Base-by-base conservation (phyloP, 2,113 vertebrate species). In the Brachyhypopomus gauderio region DNA sequence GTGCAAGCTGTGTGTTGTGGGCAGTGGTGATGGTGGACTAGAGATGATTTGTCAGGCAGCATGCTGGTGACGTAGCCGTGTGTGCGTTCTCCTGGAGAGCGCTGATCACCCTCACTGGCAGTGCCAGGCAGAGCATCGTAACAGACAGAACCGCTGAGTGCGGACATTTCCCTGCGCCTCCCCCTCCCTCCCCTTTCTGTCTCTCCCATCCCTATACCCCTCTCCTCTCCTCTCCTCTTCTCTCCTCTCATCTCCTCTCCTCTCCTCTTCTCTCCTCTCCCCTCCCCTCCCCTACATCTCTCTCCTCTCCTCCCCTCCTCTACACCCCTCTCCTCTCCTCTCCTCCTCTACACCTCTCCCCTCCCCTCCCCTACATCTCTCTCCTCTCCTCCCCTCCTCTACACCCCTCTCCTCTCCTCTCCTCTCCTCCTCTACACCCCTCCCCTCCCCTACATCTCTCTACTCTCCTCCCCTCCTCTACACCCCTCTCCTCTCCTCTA, bases 71-170 rank as follows among this genome's bases (percentile, higher is more conserved):
- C 45, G 12, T 52, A 52, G 45, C 3, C 22, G 9, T 70, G 4
- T 45, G 36, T 22, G 36, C 9, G 22, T 67, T 67, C 11, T 36
- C 19, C 30, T 30, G 27, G 45, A 30, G 30, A 30, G 12, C 60
- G 73, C 16, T 55, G 76, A 25, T 36, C 36, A 48, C 8, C 23
- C 62, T 30, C 17, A 60, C 27, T 60, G 22, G n/a, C 34, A 48
- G 36, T 73, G 22, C 14, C 66, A 56, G 78, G 38, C 22, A 85
- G 86, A 79, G 87, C 87, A 86, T 87, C 88, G 87, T 83, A 84
- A 86, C 86, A 82, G 87, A 85, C 86, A 88, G 77, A 91, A 92
- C 82, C 92, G 91, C 92, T 93, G 92, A 91, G 89, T 55, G 77
- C 88, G 92, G 92, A 92, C 78, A 73, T 90, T 89, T 82, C 79